Conservation (phyloP, 2,113 vertebrate species). For the Ammodytes dubius region DNA sequence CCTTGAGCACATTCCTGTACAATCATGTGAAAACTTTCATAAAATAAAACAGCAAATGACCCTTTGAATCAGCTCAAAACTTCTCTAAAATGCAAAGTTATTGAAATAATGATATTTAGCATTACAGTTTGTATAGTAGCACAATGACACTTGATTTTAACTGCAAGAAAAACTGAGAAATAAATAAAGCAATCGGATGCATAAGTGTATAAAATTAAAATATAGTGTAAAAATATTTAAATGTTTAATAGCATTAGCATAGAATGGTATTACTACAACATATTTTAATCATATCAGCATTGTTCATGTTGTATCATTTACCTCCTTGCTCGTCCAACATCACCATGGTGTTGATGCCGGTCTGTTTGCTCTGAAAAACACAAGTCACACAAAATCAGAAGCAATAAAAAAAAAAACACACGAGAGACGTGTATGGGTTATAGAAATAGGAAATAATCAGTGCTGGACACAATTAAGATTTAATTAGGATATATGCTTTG, state of each 20-base stretch:
- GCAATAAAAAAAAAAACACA: slow-evolving; percentile 4
- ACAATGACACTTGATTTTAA: background rate
- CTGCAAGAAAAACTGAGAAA: background rate
- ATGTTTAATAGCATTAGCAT: background rate
- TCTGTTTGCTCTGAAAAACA: slow-evolving; percentile 88
- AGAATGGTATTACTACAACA: background rate
- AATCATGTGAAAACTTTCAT: background rate
- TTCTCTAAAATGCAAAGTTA: background rate
- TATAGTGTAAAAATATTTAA: background rate
- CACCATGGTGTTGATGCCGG: slow-evolving; percentile 91
- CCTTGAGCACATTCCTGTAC: background rate
- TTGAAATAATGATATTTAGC: background rate
- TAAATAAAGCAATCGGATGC: background rate
- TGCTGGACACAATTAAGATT: background rate
- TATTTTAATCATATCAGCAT: no score
- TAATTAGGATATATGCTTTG: background rate
- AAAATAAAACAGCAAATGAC: background rate
- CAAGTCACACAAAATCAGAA: slow-evolving; percentile 1
- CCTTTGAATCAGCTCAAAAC: background rate
- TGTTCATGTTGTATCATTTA: slow-evolving; percentile 52
- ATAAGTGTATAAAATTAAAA: no score
- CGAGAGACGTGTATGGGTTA: background rate
- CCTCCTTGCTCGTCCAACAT: slow-evolving; percentile 97
- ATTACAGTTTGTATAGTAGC: background rate
- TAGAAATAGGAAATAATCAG: background rate